These are phyloP conservation scores for Hydraecia micacea DNA, from an alignment of 2,888 invertebrate species.

Conservation along the genomic window DNA sequence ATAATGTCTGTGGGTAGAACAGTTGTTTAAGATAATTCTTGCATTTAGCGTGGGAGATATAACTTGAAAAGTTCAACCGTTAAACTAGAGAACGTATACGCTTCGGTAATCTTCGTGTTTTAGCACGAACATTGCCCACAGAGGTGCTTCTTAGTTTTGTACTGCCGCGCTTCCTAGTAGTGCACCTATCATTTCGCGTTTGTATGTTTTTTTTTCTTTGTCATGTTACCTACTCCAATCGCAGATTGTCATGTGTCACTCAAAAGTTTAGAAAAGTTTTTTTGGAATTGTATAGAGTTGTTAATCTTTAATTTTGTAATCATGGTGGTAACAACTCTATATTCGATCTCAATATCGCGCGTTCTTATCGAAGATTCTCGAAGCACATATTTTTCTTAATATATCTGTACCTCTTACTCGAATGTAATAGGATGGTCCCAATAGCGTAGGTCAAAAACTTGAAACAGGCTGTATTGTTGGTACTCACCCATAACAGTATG, in stretches of 20 bases:
- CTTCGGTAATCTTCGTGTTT: neutral
- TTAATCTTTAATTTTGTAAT: neutral
- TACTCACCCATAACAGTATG: conserved; percentile 92
- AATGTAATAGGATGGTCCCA: neutral
- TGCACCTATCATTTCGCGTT: neutral
- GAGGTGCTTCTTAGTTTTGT: neutral
- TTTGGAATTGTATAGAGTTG: too few relatives aligned
- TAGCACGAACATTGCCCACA: neutral
- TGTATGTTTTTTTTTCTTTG: neutral
- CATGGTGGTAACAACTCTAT: neutral
- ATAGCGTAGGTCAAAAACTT: neutral
- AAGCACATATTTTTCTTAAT: neutral
- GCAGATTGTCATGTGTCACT: neutral
- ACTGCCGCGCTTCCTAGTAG: neutral
- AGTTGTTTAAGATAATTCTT: too few relatives aligned
- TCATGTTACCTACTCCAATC: neutral
- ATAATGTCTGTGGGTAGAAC: conserved; percentile 82
- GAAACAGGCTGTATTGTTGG: neutral
- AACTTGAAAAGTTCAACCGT: neutral
- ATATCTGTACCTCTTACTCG: neutral
- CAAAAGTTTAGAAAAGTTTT: too few relatives aligned
- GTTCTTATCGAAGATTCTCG: neutral
- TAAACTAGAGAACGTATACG: too few relatives aligned
- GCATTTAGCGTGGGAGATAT: neutral
- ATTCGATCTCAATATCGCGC: neutral